Conservation (phyloP, 2,888 invertebrate species). For the Tetragnatha montana region DNA sequence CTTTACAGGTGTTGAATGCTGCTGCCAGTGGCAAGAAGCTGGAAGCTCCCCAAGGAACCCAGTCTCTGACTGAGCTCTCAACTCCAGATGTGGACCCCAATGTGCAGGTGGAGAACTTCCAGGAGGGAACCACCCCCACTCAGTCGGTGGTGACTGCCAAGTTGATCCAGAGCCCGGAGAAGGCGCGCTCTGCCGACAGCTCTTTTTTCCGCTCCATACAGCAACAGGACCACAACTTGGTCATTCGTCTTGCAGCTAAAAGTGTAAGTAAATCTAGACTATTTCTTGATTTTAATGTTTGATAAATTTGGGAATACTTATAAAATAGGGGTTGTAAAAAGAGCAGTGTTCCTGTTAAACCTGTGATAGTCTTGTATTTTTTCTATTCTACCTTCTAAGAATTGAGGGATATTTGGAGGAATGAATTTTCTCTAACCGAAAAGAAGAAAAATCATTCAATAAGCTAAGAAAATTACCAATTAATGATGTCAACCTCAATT, state of each 20-base stretch:
- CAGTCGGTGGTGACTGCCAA: slow-evolving; percentile 52
- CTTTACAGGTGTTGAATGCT: slow-evolving; percentile 76
- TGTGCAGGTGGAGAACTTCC: slow-evolving; percentile 73
- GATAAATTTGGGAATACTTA: too few relatives aligned
- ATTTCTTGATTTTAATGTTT: not conserved
- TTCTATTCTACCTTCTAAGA: too few relatives aligned
- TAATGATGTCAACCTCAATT: too few relatives aligned
- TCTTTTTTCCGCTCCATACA: slow-evolving; percentile 61
- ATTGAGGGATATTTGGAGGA: too few relatives aligned
- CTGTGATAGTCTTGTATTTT: too few relatives aligned
- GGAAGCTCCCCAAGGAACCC: slow-evolving; percentile 73
- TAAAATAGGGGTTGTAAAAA: too few relatives aligned
- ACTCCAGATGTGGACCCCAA: slow-evolving; percentile 73
- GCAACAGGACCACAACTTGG: slow-evolving; percentile 57
- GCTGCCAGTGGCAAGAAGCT: slow-evolving; percentile 76
- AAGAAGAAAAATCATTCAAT: too few relatives aligned
- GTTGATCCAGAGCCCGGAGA: slow-evolving; percentile 59
- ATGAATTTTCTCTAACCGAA: too few relatives aligned
- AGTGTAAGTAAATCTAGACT: slow-evolving; percentile 77
- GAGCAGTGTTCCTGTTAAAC: too few relatives aligned
- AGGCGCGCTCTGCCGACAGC: slow-evolving; percentile 61
- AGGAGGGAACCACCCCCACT: slow-evolving; percentile 71
- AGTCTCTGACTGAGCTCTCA: slow-evolving; percentile 68
- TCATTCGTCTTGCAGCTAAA: slow-evolving; percentile 79
- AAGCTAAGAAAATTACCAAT: too few relatives aligned